These are phyloP conservation scores for Chromobotia macracanthus DNA, from an alignment of 2,797 vertebrate genomes.

Conservation along the genomic window DNA sequence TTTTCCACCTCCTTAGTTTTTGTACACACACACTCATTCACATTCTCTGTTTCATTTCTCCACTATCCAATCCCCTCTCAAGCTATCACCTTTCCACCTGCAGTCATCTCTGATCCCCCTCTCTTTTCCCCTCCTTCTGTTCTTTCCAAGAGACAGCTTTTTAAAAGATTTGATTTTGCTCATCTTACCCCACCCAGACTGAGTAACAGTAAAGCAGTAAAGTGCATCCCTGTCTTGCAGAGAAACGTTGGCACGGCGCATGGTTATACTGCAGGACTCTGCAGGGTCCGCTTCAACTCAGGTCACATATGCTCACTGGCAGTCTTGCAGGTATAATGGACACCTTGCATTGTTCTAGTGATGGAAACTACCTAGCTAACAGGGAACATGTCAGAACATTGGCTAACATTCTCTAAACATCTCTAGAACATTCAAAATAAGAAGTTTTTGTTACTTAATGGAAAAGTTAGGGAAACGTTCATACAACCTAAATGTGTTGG, in stretches of 20 bases:
- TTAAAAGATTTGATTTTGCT: constrained; percentile 3
- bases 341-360: constrained; percentile 49
- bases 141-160: constrained; percentile 6
- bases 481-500: background rate
- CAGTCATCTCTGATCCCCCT: constrained; percentile 1
- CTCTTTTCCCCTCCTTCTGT: background rate
- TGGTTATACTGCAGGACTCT: constrained; percentile 53
- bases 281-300: constrained; percentile 43
- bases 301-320: constrained; percentile 52
- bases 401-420: no score
- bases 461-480: no score
- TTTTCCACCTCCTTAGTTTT: background rate
- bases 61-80: background rate
- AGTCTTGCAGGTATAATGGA: constrained; percentile 51
- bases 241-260: constrained; percentile 44
- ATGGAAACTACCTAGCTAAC: background rate
- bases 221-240: constrained; percentile 55
- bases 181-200: constrained; percentile 16
- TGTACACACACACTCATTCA: constrained; percentile 17
- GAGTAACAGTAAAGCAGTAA: constrained; percentile 55
- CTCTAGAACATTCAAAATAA: no score
- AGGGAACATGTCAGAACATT: no score
- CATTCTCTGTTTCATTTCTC: constrained; percentile 19
- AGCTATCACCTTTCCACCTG: constrained; percentile 20
- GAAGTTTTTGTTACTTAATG: no score